Conservation (phyloP, 1,140 invertebrate species). For the Neodiprion lecontei region DNA sequence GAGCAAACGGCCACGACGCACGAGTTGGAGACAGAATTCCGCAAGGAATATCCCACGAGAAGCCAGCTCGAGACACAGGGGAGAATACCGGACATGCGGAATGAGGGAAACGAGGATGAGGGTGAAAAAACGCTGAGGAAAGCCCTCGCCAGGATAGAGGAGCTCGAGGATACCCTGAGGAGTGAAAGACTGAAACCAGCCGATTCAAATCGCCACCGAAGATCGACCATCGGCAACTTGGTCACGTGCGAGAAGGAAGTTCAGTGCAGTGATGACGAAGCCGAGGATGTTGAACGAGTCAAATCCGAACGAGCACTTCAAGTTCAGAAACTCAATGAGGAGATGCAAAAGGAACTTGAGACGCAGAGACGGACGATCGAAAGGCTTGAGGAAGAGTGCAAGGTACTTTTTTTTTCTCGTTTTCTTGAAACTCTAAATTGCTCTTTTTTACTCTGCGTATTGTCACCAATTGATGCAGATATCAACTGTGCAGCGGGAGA, state of each 20-base stretch:
- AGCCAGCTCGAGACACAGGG: neutral
- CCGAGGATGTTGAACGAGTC: neutral
- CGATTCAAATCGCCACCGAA: neutral
- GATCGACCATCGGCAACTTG: no score
- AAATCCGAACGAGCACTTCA: neutral
- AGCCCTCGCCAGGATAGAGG: constrained; percentile 12
- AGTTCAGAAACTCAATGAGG: constrained; percentile 26
- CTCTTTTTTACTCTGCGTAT: constrained; percentile 16
- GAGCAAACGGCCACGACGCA: neutral
- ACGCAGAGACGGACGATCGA: constrained; percentile 38
- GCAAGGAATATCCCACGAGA: neutral
- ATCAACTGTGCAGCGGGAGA: constrained; percentile 34
- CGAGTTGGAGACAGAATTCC: neutral
- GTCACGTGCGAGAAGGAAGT: neutral
- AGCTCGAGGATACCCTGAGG: constrained; percentile 3
- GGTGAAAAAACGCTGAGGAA: constrained; percentile 4
- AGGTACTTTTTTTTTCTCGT: constrained; percentile 35
- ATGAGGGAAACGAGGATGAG: neutral
- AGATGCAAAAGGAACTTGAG: constrained; percentile 42
- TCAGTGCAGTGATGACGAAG: constrained; percentile 10
- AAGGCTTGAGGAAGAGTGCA: constrained; percentile 42
- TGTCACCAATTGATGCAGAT: constrained; percentile 30
- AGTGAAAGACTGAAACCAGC: neutral
- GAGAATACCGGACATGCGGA: neutral
- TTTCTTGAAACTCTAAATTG: neutral